Percentiles rank a stretch among this genome's conserved stretches.
These are phyloP conservation scores for Epinephelus lanceolatus DNA, from an alignment of 2,113 vertebrate genomes.

Conservation along the genomic window DNA sequence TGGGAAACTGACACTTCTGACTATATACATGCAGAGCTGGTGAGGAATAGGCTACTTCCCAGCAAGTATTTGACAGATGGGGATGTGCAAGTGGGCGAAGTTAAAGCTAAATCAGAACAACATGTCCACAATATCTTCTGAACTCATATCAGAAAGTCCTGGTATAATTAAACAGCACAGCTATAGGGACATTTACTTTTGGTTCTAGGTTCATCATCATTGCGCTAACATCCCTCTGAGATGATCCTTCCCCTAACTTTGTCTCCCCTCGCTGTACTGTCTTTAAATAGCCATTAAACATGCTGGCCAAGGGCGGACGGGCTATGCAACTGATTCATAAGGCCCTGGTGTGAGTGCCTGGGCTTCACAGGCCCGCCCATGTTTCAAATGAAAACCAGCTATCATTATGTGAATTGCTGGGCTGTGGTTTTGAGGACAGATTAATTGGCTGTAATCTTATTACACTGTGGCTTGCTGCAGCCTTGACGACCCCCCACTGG, in stretches of 20 bases:
- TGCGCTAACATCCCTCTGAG: not conserved
- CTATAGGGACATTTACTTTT: not conserved
- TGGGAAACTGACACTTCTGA: not conserved
- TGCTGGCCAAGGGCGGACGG: not conserved
- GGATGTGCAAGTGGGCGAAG: not conserved
- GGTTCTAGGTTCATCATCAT: not conserved
- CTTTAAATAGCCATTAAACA: conserved; percentile 4
- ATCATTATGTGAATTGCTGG: conserved; percentile 23
- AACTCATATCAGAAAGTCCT: not conserved
- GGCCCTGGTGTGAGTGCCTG: not conserved
- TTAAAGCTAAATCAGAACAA: too few relatives aligned
- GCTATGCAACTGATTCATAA: conserved; percentile 10
- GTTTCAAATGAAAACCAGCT: conserved; percentile 26
- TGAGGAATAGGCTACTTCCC: not conserved
- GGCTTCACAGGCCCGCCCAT: not conserved
- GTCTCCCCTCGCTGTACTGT: not conserved
- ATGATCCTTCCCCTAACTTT: not conserved
- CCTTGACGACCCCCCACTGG: not conserved
- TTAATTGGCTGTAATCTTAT: conserved; percentile 60
- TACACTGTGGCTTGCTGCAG: conserved; percentile 4
- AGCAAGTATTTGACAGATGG: not conserved
- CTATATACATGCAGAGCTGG: too few relatives aligned
- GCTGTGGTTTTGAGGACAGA: conserved; percentile 10
- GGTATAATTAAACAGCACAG: not conserved
- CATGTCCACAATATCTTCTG: not conserved